These are phyloP conservation scores for Danaus melanippus DNA, from an alignment of 1,140 invertebrate genomes.

Conservation along the genomic window DNA sequence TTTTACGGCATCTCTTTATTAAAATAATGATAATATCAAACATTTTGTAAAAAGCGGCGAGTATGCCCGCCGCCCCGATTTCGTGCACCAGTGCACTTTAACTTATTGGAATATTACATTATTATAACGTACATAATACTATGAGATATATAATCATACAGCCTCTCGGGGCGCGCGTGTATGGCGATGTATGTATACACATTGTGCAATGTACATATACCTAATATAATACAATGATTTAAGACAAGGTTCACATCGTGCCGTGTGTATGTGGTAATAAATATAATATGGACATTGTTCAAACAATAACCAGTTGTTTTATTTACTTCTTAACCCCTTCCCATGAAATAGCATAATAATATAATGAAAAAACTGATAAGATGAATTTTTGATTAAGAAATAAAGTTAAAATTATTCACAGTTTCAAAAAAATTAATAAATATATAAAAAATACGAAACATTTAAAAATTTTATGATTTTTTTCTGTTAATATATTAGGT, in stretches of 20 bases:
- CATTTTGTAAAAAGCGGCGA: constrained; percentile 68
- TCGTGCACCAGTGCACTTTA: constrained; percentile 71
- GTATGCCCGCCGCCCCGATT: constrained; percentile 64
- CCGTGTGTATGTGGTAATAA: constrained; percentile 89
- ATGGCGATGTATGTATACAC: constrained; percentile 77
- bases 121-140: constrained; percentile 71
- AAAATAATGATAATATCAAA: constrained; percentile 71
- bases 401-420: no score
- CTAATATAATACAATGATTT: constrained; percentile 77
- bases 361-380: no score
- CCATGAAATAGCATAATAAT: not conserved
- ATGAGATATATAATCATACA: constrained; percentile 72
- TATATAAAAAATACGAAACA: no score
- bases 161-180: constrained; percentile 70
- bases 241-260: constrained; percentile 89
- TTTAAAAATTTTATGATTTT: no score
- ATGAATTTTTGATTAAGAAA: no score
- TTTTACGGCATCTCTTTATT: constrained; percentile 72
- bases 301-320: constrained; percentile 74
- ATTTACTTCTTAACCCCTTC: constrained; percentile 38
- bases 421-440: no score
- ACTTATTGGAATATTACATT: constrained; percentile 73
- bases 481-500: no score
- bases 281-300: constrained; percentile 90
- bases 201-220: constrained; percentile 81